Conservation (phyloP, 2,113 vertebrate species). For the Sceloporus undulatus region DNA sequence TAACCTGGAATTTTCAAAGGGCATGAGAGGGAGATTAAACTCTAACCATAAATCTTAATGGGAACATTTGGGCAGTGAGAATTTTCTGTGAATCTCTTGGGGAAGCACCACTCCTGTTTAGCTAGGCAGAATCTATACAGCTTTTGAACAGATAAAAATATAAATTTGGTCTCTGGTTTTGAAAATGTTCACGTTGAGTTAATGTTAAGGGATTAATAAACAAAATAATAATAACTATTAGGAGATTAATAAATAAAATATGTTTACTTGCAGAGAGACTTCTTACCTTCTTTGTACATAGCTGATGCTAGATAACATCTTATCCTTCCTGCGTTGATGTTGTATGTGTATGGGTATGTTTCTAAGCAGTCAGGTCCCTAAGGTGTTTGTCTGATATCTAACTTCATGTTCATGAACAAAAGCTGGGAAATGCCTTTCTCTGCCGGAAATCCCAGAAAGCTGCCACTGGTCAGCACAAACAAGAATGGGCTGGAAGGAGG, state of each 20-base stretch:
- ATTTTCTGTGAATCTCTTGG: constrained; percentile 3
- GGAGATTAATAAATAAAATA: background rate
- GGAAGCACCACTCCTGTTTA: constrained; percentile 6
- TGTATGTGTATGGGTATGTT: background rate
- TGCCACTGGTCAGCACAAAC: background rate
- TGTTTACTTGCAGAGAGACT: background rate
- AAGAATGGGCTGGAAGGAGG: background rate
- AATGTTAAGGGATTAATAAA: background rate
- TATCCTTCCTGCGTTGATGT: constrained; percentile 40
- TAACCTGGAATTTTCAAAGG: background rate
- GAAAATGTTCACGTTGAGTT: background rate
- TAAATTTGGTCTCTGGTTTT: constrained; percentile 27
- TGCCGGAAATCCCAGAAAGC: background rate
- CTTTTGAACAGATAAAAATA: constrained; percentile 11
- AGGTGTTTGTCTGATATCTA: constrained; percentile 21
- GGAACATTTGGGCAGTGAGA: background rate
- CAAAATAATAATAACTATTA: background rate
- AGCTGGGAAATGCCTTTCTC: background rate
- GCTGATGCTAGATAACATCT: constrained; percentile 15
- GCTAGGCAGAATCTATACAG: constrained; percentile 18
- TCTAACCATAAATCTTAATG: background rate
- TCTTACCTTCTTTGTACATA: background rate
- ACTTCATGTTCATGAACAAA: background rate
- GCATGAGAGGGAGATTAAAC: background rate
- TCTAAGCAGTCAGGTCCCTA: constrained; percentile 39